Evolutionary conservation across 1,140 invertebrate species (phyloP).

Genomic region (Ceratina calcarata): DNA sequence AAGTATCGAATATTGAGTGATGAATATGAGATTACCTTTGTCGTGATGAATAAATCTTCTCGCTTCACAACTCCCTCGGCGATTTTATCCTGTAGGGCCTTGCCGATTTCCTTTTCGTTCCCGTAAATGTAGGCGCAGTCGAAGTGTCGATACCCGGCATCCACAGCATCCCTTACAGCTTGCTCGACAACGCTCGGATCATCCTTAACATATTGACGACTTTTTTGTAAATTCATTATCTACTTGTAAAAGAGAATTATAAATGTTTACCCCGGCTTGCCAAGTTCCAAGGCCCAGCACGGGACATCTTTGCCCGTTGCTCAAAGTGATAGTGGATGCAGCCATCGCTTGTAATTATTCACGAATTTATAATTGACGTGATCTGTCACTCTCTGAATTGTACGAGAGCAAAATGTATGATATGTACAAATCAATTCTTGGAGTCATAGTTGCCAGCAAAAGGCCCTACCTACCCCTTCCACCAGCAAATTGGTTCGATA

Average conservation of each 20-base stretch:
- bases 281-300: constrained; percentile 88
- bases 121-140: constrained; percentile 85
- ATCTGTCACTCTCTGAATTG: neutral
- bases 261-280: constrained; percentile 72
- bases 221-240: neutral
- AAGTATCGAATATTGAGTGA: neutral
- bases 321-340: constrained; percentile 81
- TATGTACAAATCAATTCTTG: neutral
- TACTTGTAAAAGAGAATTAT: neutral
- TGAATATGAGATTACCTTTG: constrained; percentile 78
- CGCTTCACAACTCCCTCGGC: constrained; percentile 85
- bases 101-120: constrained; percentile 93
- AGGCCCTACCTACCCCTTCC: too few relatives aligned
- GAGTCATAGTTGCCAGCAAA: too few relatives aligned
- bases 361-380: too few relatives aligned
- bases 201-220: constrained; percentile 53
- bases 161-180: constrained; percentile 79
- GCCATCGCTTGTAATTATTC: constrained; percentile 27
- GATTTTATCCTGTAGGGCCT: constrained; percentile 87
- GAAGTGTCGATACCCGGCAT: constrained; percentile 86
- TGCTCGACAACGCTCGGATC: constrained; percentile 72
- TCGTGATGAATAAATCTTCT: constrained; percentile 85
- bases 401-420: neutral
- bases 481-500: too few relatives aligned
- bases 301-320: constrained; percentile 84